Evolutionary conservation across 1,140 invertebrate species (phyloP).

Genomic region (Tetraneura akinire): DNA sequence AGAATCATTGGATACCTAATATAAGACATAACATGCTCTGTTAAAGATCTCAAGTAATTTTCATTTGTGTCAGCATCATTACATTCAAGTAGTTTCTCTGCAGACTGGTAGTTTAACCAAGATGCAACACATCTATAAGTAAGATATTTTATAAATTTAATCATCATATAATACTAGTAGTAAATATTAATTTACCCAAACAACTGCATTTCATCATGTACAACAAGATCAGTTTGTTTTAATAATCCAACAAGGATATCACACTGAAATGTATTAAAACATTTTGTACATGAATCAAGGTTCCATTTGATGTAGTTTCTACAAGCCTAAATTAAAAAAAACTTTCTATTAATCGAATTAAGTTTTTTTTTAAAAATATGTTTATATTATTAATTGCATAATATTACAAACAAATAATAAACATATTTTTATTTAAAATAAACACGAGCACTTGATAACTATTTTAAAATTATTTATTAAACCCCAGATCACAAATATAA

Average conservation of each 20-base stretch:
- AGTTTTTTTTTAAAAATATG: too few species aligned
- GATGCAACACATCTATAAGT: slow-evolving; percentile 68
- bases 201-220: slow-evolving; percentile 84
- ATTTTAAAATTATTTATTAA: too few species aligned
- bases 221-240: slow-evolving; percentile 83
- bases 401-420: not conserved
- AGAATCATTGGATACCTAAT: slow-evolving; percentile 93
- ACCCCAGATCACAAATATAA: too few species aligned
- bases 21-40: slow-evolving; percentile 73
- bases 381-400: too few species aligned
- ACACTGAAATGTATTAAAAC: slow-evolving; percentile 81
- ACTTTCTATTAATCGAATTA: too few species aligned
- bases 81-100: slow-evolving; percentile 32
- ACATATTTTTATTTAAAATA: too few species aligned
- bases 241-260: slow-evolving; percentile 78
- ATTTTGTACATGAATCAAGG: slow-evolving; percentile 73
- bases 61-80: slow-evolving; percentile 61
- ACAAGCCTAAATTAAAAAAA: slow-evolving; percentile 69
- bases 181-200: slow-evolving; percentile 63
- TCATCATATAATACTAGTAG: not conserved
- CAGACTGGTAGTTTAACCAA: slow-evolving; percentile 68
- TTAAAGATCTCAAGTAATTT: slow-evolving; percentile 67
- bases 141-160: not conserved
- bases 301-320: slow-evolving; percentile 91
- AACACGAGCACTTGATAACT: too few species aligned